A percentile compares a stretch with the other conserved stretches of the same genome.
Evolutionary conservation across 2,113 vertebrate species (phyloP).

Genomic region (Acrocephalus arundinaceus): DNA sequence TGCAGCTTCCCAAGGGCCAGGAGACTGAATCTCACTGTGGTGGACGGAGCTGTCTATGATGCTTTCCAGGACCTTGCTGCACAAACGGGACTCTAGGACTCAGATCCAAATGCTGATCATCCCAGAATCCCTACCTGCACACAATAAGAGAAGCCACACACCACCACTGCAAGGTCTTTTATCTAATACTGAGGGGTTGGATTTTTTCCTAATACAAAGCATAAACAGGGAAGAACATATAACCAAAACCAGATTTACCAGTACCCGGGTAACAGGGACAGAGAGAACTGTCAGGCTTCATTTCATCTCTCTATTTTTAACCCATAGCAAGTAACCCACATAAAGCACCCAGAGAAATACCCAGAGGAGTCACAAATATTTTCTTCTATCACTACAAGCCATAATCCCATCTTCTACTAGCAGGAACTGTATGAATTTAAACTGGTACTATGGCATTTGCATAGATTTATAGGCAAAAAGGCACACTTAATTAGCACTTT

Average conservation of each 20-base stretch:
- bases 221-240: background rate
- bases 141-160: background rate
- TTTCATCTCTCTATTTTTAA: background rate
- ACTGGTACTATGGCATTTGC: background rate
- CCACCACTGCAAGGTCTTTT: background rate
- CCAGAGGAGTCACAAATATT: background rate
- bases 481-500: background rate
- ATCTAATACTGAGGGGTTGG: too few species aligned
- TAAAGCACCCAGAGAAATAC: background rate
- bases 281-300: background rate
- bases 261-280: background rate
- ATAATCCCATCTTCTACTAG: background rate
- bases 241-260: background rate
- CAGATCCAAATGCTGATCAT: too few species aligned
- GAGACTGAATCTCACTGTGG: background rate
- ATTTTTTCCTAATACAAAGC: background rate
- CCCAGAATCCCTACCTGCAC: background rate
- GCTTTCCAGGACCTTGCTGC: background rate
- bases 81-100: background rate
- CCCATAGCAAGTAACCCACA: accelerated
- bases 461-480: background rate
- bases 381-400: background rate
- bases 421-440: background rate
- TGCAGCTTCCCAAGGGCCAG: background rate
- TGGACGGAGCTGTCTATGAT: background rate